A percentile compares a stretch with the other conserved stretches of the same genome.
Evolutionary conservation across 2,797 vertebrate species (phyloP).

Genomic region (Anomalospiza imberbis): DNA sequence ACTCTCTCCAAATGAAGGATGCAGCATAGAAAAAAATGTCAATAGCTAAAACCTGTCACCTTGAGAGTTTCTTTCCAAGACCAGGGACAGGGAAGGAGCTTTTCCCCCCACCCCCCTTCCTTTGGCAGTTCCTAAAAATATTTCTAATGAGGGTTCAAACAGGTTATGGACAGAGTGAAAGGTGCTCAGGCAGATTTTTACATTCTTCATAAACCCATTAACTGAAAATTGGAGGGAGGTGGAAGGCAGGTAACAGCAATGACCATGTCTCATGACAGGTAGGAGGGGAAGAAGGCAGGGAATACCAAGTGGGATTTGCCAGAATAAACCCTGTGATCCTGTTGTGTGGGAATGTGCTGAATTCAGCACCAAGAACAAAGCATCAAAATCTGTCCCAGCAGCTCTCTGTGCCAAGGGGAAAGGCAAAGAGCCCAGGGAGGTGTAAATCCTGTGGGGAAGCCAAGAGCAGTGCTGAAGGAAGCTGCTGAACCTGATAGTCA

Average conservation of each 20-base stretch:
- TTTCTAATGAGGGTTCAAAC: neutral
- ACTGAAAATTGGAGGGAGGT: neutral
- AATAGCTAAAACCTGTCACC: neutral
- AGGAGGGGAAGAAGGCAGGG: neutral
- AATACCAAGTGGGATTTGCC: neutral
- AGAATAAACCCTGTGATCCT: neutral
- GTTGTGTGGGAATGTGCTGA: neutral
- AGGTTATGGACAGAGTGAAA: neutral
- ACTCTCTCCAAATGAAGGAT: neutral
- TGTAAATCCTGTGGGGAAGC: neutral
- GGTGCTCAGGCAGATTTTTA: neutral
- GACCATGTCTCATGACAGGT: neutral
- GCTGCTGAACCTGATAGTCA: neutral
- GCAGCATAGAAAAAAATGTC: neutral
- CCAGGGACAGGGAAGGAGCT: neutral
- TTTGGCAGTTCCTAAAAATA: neutral
- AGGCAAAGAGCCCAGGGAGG: neutral
- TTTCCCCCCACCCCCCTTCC: rapidly evolving
- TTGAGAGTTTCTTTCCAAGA: neutral
- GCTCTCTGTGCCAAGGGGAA: neutral
- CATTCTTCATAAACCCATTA: neutral
- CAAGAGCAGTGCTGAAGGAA: neutral
- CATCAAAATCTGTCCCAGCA: neutral
- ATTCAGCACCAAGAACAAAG: neutral
- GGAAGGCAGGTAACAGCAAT: neutral